A percentile compares a stretch with the other conserved stretches of the same genome.
These are phyloP conservation scores for Parnassius smintheus DNA, from an alignment of 2,888 invertebrate genomes.

Conservation along the genomic window DNA sequence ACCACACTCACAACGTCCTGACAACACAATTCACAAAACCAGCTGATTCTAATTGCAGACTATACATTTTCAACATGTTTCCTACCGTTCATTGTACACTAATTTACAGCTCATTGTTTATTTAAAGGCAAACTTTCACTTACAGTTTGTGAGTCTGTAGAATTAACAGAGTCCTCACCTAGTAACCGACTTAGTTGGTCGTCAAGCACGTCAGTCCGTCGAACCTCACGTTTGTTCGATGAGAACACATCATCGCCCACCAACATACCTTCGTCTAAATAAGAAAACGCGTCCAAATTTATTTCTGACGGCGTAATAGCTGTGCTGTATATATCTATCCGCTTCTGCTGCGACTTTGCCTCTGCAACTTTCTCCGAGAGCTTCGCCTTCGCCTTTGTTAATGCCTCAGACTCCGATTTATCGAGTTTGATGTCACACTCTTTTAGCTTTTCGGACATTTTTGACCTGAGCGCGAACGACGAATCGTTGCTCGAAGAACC, in stretches of 20 bases:
- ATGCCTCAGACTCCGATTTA: constrained; percentile 61
- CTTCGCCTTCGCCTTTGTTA: constrained; percentile 69
- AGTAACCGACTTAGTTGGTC: constrained; percentile 64
- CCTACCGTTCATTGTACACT: constrained; percentile 39
- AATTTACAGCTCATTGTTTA: constrained; percentile 63
- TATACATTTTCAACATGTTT: constrained; percentile 48
- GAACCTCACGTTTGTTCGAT: constrained; percentile 47
- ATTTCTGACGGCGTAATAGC: constrained; percentile 77
- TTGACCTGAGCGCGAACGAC: constrained; percentile 67
- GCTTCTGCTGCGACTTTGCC: constrained; percentile 63
- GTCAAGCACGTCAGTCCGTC: constrained; percentile 49
- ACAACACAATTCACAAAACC: constrained; percentile 40
- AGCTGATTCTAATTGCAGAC: constrained; percentile 8
- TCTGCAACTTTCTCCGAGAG: constrained; percentile 70
- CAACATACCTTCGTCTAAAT: constrained; percentile 73
- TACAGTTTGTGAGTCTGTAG: constrained; percentile 63
- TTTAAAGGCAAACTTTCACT: constrained; percentile 66
- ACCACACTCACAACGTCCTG: constrained; percentile 37
- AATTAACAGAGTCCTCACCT: constrained; percentile 60
- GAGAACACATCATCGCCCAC: constrained; percentile 69
- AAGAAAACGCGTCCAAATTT: constrained; percentile 77
- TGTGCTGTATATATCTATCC: constrained; percentile 79
- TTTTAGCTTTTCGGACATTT: constrained; percentile 47
- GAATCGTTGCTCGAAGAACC: constrained; percentile 75
- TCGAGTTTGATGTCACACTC: constrained; percentile 53